Evolutionary conservation across 2,113 vertebrate species (phyloP).

Genomic region (Rhabdornis inornatus): DNA sequence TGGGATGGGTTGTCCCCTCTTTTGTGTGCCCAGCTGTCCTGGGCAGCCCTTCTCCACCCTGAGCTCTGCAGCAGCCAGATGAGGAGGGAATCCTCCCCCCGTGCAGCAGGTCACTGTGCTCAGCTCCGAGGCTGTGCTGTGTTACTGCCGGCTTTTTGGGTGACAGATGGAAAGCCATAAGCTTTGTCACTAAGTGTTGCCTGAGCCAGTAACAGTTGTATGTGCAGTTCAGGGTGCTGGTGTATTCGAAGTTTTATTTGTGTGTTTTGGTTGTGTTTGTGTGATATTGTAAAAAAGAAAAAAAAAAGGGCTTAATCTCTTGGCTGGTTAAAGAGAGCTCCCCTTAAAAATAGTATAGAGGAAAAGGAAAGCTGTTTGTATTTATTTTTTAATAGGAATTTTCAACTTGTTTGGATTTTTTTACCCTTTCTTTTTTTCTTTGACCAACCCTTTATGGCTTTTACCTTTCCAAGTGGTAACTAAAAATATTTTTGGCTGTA

Average conservation of each 20-base stretch:
- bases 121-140: background rate
- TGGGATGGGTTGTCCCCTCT: background rate
- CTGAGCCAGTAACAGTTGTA: constrained; percentile 33
- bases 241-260: constrained; percentile 22
- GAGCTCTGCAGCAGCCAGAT: background rate
- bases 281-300: background rate
- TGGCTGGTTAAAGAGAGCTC: background rate
- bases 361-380: background rate
- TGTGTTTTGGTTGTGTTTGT: constrained; percentile 23
- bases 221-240: constrained; percentile 29
- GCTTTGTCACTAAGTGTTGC: constrained; percentile 49
- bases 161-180: constrained; percentile 48
- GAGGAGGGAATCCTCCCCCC: background rate
- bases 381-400: background rate
- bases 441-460: background rate
- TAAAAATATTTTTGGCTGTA: background rate
- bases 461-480: background rate
- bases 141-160: background rate
- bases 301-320: background rate
- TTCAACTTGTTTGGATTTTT: background rate
- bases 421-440: background rate
- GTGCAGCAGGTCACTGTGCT: background rate
- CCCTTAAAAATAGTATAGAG: background rate
- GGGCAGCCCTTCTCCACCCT: background rate
- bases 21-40: background rate